phyloP scores from a whole-genome alignment of 2,113 vertebrate genomes.

The Psittacula cyanocephala region DNA sequence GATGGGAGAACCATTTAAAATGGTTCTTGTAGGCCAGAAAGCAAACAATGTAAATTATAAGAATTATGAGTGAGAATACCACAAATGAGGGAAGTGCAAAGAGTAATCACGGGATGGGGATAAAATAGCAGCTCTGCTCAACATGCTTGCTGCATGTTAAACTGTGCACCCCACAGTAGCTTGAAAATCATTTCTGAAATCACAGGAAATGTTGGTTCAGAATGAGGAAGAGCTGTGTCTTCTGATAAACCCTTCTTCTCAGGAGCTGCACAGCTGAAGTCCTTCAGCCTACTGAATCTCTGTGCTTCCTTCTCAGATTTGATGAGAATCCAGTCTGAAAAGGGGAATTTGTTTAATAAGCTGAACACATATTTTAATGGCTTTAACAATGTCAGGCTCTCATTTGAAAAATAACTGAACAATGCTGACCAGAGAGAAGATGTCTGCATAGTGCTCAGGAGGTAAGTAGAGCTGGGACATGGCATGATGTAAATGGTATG shows the following conservation, averaged over 20 bases:
- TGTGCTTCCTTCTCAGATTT: neutral
- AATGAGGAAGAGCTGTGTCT: constrained; percentile 16
- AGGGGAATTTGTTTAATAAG: neutral
- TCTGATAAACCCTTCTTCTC: neutral
- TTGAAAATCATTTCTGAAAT: constrained; percentile 4
- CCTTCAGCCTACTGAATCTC: neutral
- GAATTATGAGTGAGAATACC: neutral
- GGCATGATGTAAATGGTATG: neutral
- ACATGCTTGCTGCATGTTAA: neutral
- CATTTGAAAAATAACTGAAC: neutral
- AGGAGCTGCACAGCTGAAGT: neutral
- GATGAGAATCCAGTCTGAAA: neutral
- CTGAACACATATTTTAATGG: neutral
- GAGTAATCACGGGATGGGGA: neutral
- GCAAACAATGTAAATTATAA: neutral
- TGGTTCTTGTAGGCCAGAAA: neutral
- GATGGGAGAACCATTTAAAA: neutral
- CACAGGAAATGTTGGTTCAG: constrained; percentile 16
- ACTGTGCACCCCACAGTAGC: neutral
- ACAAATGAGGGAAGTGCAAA: neutral
- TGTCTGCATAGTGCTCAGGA: neutral
- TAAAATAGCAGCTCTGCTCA: neutral
- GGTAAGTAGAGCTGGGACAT: neutral
- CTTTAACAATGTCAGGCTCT: neutral
- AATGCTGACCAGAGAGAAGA: neutral